Evolutionary conservation across 2,113 vertebrate species (phyloP), one percentile per base, ranked within the genome.

Genomic region (Siphamia tubifer): DNA sequence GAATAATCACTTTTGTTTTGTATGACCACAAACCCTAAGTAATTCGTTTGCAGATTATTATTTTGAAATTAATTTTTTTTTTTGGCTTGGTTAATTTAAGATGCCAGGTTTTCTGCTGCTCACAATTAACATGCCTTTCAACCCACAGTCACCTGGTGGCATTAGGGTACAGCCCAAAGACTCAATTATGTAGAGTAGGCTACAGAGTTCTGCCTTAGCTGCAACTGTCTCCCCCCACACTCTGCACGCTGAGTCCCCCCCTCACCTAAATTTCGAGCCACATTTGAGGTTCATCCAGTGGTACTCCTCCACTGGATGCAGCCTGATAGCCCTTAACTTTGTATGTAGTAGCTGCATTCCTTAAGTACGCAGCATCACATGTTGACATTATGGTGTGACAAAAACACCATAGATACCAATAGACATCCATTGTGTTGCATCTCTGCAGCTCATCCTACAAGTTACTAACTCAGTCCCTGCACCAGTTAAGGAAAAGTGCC

Each of bases 401-500:
- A 32, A n/a, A 74, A 86, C 75, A 77, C 53, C 66, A 47, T 45
- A 52, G 62, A 69, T 48, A 30, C 64, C 64, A 36, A 58, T 54
- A 63, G 60, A 56, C 19, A 57, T 64, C 43, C 58, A 51, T 79
- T 81, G 72, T 84, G 66, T 57, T 35, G 32, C 27, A 30, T 74
- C 47, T 47, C 35, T 23, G 16, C 68, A 60, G 65, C 68, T 65
- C 57, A 60, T 27, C 57, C 43, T 39, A 28, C 67, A 63, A 69
- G 56, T 54, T 10, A 43, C 70, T 35, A 24, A 68, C 68, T 67
- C 67, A 73, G 62, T 79, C 62, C 52, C 63, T 72, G 81, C 82
- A 75, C 81, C 79, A 80, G 63, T 58, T 79, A 54, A 75, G 77
- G 82, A 90, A 88, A 90, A 91, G 90, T 91, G 90, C 90, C 90